Evolutionary conservation across 2,113 vertebrate species (phyloP), one percentile per base, ranked within the genome.

Genomic region (Maccullochella peelii): DNA sequence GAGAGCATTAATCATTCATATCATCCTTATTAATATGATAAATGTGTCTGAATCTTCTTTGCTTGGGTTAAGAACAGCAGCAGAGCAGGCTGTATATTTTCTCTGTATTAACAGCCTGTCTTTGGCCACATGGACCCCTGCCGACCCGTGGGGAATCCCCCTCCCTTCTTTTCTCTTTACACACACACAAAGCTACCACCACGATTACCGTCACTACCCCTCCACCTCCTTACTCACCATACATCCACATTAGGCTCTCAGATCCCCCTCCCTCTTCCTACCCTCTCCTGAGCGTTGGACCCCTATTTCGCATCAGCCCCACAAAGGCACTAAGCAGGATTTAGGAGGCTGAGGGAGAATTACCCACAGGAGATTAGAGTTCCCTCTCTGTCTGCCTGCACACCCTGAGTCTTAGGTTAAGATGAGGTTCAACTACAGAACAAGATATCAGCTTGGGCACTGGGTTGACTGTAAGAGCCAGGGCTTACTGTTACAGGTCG

Each of bases 301-400:
- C 91, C 93, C 84, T 88, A 92, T 92, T 93, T 86, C 50, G 62
- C 77, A 27, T 90, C 91, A 89, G 83, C 84, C 86, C 88, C 90
- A 93, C 93, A 95, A 94, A 87, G 89, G 94, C 88, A 81, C 88
- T 94, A 92, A 94, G 92, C 79, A 93, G 94, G 94, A 93, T 94
- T 95, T 95, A 91, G 77, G 63, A 89, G 86, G 87, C 89, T 90
- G 89, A 94, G 87, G 55, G 89, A 90, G 92, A 91, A 93, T 95
- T 95, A 94, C 89, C 80, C 77, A 81, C 84, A 76, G 72, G 83
- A 94, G 94, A 95, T 95, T 95, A 95, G 63, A 86, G 89, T 85
- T 88, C 73, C 85, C 69, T 83, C 86, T 86, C 91, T 90, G 81
- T 87, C 87, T 86, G 83, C 82, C 54, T 82, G 80, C 54, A 25